Percentiles rank a stretch among this genome's conserved stretches.
Conservation (phyloP, 2,113 vertebrate genomes). For the Lipophrys pholis region DNA sequence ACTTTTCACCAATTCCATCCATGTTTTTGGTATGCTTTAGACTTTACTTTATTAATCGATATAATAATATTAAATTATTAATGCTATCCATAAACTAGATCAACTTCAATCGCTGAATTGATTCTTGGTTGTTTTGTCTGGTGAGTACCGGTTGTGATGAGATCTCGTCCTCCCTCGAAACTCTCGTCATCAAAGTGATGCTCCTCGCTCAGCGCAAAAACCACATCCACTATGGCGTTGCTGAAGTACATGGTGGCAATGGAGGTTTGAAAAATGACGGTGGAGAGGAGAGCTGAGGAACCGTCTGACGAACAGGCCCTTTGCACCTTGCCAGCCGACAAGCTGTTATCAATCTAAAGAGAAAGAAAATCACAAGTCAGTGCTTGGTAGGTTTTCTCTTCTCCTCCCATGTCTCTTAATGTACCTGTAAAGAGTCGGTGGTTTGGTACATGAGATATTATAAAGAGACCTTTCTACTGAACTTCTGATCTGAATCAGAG, state of each 20-base stretch:
- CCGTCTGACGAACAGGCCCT: slow-evolving; percentile 51
- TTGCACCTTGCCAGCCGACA: slow-evolving; percentile 52
- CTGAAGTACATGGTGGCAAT: slow-evolving; percentile 54
- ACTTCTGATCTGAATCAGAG: no score
- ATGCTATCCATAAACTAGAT: not conserved
- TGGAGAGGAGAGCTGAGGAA: slow-evolving; percentile 36
- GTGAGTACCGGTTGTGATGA: slow-evolving; percentile 62
- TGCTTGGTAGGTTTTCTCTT: not conserved
- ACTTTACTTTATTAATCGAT: no score
- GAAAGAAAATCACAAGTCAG: not conserved
- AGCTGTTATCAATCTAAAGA: slow-evolving; percentile 63
- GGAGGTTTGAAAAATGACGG: slow-evolving; percentile 43
- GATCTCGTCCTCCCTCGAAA: slow-evolving; percentile 57
- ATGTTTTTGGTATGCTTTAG: no score
- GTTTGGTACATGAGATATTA: no score
- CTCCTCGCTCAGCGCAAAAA: slow-evolving; percentile 26
- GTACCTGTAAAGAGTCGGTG: no score
- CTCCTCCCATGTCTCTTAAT: no score
- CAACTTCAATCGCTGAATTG: not conserved
- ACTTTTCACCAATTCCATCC: no score
- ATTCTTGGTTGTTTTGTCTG: not conserved
- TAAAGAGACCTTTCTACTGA: no score
- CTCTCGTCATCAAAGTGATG: slow-evolving; percentile 73
- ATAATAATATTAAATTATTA: no score
- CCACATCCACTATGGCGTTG: slow-evolving; percentile 65